These are phyloP conservation scores for Argopecten irradians DNA, from an alignment of 1,140 invertebrate species.

Conservation along the genomic window DNA sequence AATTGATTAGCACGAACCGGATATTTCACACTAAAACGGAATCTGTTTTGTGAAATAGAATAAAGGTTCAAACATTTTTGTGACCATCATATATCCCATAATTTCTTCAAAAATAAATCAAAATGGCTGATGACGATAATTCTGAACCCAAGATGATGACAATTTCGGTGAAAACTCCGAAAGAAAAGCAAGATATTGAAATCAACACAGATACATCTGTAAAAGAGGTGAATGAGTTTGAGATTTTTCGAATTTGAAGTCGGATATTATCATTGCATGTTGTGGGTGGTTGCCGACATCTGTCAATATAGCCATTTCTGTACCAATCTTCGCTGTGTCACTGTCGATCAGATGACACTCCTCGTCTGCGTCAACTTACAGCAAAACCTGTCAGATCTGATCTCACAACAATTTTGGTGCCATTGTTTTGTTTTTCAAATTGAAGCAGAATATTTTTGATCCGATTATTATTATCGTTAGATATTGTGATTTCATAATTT, in stretches of 20 bases:
- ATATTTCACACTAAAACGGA: too few species aligned
- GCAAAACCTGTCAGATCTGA: not conserved
- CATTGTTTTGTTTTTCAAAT: too few species aligned
- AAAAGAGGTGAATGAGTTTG: slow-evolving; percentile 85
- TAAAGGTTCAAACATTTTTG: not conserved
- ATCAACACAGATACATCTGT: slow-evolving; percentile 91
- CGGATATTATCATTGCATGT: not conserved
- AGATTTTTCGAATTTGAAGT: not conserved
- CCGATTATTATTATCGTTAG: too few species aligned
- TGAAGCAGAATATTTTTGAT: too few species aligned
- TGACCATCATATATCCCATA: slow-evolving; percentile 18
- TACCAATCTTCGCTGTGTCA: not conserved
- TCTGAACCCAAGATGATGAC: slow-evolving; percentile 81
- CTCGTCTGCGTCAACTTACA: not conserved
- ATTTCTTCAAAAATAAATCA: slow-evolving; percentile 36
- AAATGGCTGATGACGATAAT: slow-evolving; percentile 74
- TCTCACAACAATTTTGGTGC: not conserved
- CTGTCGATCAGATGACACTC: not conserved
- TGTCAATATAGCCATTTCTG: not conserved
- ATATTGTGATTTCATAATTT: too few species aligned
- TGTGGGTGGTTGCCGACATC: not conserved
- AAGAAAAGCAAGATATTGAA: slow-evolving; percentile 94
- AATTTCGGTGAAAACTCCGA: slow-evolving; percentile 96
- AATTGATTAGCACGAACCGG: too few species aligned
- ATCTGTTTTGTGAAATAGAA: not conserved